Evolutionary conservation across 2,797 vertebrate species (phyloP), one percentile per base, ranked within the genome.

Genomic region (Platalea minor): DNA sequence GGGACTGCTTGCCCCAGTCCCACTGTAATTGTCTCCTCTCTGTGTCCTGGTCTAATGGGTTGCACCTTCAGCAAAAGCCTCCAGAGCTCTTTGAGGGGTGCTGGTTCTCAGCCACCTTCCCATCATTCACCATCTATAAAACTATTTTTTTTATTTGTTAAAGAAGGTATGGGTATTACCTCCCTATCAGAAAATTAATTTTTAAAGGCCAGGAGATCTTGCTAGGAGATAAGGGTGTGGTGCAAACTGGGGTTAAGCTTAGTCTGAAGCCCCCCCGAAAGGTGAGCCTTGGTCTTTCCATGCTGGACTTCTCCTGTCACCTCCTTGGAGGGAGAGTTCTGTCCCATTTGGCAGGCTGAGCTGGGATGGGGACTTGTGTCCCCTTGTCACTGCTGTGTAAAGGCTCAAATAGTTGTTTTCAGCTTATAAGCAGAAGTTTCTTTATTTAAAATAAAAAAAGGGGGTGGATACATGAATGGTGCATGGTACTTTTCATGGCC

Each of bases 211-310:
- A 24, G 28, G 41, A 41, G 41, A 41, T 41, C 41, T 41, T 41
- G 10, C 33, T 23, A 10, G 41, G 48, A 48, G 48, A 15, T 14
- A 25, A 10, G 5, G 10, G 5, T 33, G 11, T 41, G 28, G 19
- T 24, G 13, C 18, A 39, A 41, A n/a, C 29, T 13, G 17, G 59
- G 39, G 28, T 37, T 50, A 15, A 45, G 3, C 29, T 81, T 17
- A 4, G 8, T 9, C 35, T 29, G 37, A 17, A 73, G 23, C 14
- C 8, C 5, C 14, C 14, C 33, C 1, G 0, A 31, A 13, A 43
- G 19, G 20, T 23, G 59, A 17, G 12, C 11, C 28, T 15, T 13
- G 56, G 15, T 24, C 13, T 57, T 16, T 46, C 28, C 2, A 0
- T 5, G 39, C 59, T 25, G 45, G 21, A 6, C 10, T 73, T 39